Base-by-base conservation (phyloP, 2,888 invertebrate genomes). In the Macroteleia sp. region DNA sequence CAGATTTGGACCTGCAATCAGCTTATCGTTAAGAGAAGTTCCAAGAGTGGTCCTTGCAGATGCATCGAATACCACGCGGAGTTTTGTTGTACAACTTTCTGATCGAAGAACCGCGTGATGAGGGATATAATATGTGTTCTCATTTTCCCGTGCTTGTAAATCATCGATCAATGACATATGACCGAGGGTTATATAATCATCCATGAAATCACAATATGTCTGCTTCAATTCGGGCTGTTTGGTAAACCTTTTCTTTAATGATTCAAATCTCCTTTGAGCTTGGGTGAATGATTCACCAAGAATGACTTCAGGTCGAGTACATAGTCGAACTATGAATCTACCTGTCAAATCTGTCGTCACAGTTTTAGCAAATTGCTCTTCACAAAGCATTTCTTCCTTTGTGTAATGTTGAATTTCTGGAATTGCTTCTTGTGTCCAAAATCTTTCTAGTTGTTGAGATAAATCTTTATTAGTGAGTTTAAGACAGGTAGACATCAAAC, bases 261-360 rank as follows among this genome's bases (percentile, higher is more conserved):
- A 22, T 2, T 30, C 5, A 9, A 80, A 54, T 54, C 80, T 46
- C 25, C 28, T 56, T 5, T 10, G 30, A 6, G 81, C 78, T 32
- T 39, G 52, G 3, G 50, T 36, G 14, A 10, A 19, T 5, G 79
- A 79, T 3, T 71, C 36, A 19, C 77, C 75, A 3, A 81, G 30
- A 1, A 9, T 14, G 8, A 74, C 32, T 8, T 57, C 39, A 6
- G 22, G 4, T 10, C 54, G 17, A 8, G 16, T 12, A 9, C 73
- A 77, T 10, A 81, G 52, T n/a, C 69, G 67, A 3, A 81, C 81
- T 2, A 79, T 41, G 34, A 75, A 79, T 30, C 75, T 50, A 2
- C 73, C 73, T 17, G 34, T 22, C 6, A 8, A 1, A 32, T 76
- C 62, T 20, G 62, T 71, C 1, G 34, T n/a, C 0, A 69, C 34